Percentiles rank a stretch among this genome's conserved stretches.
phyloP scores from a whole-genome alignment of 1,140 invertebrate genomes.

The Pentalonia nigronervosa region DNA sequence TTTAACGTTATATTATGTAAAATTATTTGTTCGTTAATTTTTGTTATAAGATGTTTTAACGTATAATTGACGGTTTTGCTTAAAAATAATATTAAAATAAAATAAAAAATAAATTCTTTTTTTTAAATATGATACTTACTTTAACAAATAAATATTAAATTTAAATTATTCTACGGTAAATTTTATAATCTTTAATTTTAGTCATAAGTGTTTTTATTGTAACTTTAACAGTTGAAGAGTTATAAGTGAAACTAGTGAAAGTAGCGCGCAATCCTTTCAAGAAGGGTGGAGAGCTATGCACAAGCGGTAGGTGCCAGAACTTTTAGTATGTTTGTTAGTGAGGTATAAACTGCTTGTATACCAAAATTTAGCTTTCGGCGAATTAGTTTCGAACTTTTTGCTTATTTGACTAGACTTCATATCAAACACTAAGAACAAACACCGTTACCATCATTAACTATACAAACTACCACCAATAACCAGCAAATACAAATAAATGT shows the following conservation, averaged over 20 bases:
- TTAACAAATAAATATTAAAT: no score
- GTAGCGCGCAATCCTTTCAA: not conserved
- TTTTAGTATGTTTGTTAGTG: not conserved
- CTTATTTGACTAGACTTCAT: not conserved
- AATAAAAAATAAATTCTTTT: not conserved
- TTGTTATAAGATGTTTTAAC: no score
- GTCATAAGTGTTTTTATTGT: not conserved
- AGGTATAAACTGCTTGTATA: not conserved
- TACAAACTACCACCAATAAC: no score
- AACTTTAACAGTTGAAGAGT: not conserved
- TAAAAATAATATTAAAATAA: no score
- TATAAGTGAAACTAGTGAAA: not conserved
- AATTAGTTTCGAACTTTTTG: not conserved
- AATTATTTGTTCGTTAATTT: no score
- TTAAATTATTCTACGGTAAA: not conserved
- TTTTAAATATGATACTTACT: not conserved
- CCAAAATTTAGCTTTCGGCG: not conserved
- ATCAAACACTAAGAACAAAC: no score
- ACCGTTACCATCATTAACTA: no score
- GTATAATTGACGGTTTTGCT: no score
- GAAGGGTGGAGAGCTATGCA: not conserved
- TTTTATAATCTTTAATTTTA: not conserved
- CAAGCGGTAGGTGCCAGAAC: not conserved
- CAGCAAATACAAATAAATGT: no score
- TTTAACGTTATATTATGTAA: no score